Evolutionary conservation across 2,113 vertebrate genomes (phyloP).

Genomic region (Neodontobutis hainanensis): DNA sequence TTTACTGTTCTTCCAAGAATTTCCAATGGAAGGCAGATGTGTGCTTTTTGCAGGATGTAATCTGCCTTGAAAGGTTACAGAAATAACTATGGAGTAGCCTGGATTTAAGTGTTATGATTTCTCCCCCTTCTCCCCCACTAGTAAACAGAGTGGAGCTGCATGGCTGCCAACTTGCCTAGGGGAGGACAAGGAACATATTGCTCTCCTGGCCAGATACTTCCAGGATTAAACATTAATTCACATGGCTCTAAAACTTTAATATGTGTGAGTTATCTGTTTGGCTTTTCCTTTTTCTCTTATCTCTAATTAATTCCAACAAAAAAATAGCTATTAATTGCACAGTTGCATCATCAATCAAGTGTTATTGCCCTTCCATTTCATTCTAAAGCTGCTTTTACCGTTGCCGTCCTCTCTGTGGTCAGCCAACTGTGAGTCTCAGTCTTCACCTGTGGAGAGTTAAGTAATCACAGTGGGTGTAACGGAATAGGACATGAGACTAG

Average conservation of each 20-base stretch:
- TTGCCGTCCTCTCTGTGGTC: constrained; percentile 2
- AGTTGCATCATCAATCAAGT: background rate
- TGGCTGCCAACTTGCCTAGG: constrained; percentile 69
- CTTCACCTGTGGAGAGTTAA: constrained; percentile 15
- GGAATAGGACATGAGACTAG: constrained; percentile 4
- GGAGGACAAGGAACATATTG: constrained; percentile 77
- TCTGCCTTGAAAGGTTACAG: constrained; percentile 43
- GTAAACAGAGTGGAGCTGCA: constrained; percentile 58
- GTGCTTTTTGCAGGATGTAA: constrained; percentile 27
- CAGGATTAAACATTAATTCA: constrained; percentile 79
- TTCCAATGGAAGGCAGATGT: constrained; percentile 13
- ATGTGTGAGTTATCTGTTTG: constrained; percentile 41
- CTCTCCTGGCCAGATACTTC: constrained; percentile 63
- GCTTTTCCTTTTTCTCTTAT: constrained; percentile 10
- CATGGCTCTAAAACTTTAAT: constrained; percentile 74
- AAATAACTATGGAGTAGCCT: constrained; percentile 36
- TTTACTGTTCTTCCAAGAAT: constrained; percentile 19
- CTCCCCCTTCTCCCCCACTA: constrained; percentile 8
- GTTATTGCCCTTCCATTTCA: background rate
- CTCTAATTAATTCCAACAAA: no score
- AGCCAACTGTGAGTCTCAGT: constrained; percentile 10
- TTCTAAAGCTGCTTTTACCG: background rate
- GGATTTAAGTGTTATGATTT: constrained; percentile 32
- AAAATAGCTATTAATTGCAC: no score
- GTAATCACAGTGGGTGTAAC: constrained; percentile 12